These are phyloP conservation scores for Rapana venosa DNA, from an alignment of 2,888 invertebrate species.

Conservation along the genomic window DNA sequence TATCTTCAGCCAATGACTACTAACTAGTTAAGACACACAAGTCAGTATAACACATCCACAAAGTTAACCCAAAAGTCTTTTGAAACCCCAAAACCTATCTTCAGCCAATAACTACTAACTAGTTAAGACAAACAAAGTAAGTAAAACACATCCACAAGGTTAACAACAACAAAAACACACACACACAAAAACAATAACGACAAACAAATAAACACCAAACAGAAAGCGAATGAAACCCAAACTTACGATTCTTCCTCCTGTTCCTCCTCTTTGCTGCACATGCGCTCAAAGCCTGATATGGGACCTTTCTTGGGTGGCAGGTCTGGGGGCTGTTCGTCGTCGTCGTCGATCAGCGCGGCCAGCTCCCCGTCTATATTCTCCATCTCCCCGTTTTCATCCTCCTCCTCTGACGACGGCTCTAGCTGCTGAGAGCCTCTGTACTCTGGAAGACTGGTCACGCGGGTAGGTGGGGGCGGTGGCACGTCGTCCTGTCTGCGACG, in stretches of 20 bases:
- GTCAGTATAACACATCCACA: too few relatives aligned
- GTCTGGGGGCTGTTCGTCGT: conserved; percentile 49
- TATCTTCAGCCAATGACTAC: too few relatives aligned
- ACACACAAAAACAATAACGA: neutral
- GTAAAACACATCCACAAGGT: too few relatives aligned
- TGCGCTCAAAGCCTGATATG: conserved; percentile 21
- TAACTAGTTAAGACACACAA: too few relatives aligned
- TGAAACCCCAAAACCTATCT: too few relatives aligned
- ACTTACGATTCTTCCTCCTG: conserved; percentile 42
- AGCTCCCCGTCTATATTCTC: conserved; percentile 47
- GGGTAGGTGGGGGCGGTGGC: conserved; percentile 46
- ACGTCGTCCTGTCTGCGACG: neutral
- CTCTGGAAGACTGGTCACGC: conserved; percentile 40
- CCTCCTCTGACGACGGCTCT: conserved; percentile 27
- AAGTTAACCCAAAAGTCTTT: too few relatives aligned
- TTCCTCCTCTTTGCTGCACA: conserved; percentile 41
- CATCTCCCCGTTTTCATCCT: conserved; percentile 32
- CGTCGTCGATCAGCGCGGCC: conserved; percentile 48
- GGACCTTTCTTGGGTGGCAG: conserved; percentile 47
- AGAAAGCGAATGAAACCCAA: neutral
- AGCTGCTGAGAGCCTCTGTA: neutral
- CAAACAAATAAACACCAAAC: neutral
- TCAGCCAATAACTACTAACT: too few relatives aligned
- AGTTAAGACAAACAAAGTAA: too few relatives aligned
- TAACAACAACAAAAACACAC: neutral